Evolutionary conservation across 2,797 vertebrate genomes (phyloP), one percentile per base, ranked within the genome.

Genomic region (Notolabrus celidotus): DNA sequence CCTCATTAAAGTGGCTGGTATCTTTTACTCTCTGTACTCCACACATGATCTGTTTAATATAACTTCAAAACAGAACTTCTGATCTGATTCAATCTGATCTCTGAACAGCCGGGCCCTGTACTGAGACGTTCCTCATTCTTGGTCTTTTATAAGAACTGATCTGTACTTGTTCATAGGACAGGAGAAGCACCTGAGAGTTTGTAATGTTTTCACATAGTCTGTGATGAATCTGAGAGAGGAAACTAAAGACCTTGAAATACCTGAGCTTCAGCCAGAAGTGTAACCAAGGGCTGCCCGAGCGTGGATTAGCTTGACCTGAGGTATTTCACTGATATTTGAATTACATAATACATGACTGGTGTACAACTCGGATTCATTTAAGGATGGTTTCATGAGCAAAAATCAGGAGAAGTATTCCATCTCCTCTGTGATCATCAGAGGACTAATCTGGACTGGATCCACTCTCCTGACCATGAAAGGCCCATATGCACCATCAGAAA

Each of bases 231-330:
- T 55, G 31, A 51, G 34, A 71, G 62, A 76, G 54, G 31, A 83
- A 76, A 76, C 7, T 7, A 77, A 39, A 82, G 53, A 80, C 62
- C 67, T 43, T 55, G 51, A 79, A 87, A 77, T 81, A 62, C 61
- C 64, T 62, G 66, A 80, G 23, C 67, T 47, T 53, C 20, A 36
- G 70, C 63, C 50, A 67, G 66, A 54, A 73, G 72, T 61, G 68
- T 61, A 68, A 39, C 17, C 45, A 43, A 31, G 43, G n/a, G 76
- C 65, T 74, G 74, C 71, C 67, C 67, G 52, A 47, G 7, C 31
- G 49, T 22, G 59, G 43, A 56, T 56, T 66, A 59, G 29, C 55
- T 66, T 33, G 27, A 67, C 20, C 27, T 46, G 17, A 23, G 22
- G 38, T 33, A 53, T 70, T 64, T 54, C 43, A 69, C 38, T 58